These are phyloP conservation scores for Heliconius hortense DNA, from an alignment of 2,888 invertebrate genomes.

Conservation along the genomic window DNA sequence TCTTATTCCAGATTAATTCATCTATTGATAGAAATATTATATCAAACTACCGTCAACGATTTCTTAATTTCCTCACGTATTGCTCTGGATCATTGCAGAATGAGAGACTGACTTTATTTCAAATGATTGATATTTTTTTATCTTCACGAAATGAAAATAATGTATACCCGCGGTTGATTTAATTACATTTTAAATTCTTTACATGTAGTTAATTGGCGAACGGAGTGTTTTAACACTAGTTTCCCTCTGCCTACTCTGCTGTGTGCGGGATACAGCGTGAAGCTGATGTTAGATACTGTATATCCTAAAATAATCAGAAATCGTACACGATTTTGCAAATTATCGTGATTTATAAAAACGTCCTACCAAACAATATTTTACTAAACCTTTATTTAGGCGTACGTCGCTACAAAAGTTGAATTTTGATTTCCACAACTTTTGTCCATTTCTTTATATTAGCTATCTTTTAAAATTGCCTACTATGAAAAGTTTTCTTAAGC, in stretches of 20 bases:
- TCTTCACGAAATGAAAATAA: neutral
- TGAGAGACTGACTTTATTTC: no score
- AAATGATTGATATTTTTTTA: no score
- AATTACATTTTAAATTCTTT: no score
- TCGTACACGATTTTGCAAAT: conserved; percentile 11
- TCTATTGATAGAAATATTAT: no score
- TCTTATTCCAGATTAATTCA: neutral
- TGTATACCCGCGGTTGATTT: no score
- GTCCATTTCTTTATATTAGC: conserved; percentile 21
- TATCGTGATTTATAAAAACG: conserved; percentile 35
- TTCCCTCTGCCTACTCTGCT: no score
- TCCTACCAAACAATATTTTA: conserved; percentile 25
- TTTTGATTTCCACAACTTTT: conserved; percentile 25
- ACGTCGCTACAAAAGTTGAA: conserved; percentile 27
- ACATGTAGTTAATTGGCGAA: no score
- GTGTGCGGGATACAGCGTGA: no score
- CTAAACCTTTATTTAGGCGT: conserved; percentile 27
- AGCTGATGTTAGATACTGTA: neutral
- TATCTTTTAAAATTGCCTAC: conserved; percentile 7
- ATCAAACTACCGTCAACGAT: no score
- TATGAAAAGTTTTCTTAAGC: neutral
- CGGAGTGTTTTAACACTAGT: no score
- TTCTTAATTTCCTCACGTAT: no score
- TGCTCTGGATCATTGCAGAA: no score
- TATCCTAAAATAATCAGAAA: neutral